Evolutionary conservation across 2,888 invertebrate genomes (phyloP).

Genomic region (Tinea pellionella): DNA sequence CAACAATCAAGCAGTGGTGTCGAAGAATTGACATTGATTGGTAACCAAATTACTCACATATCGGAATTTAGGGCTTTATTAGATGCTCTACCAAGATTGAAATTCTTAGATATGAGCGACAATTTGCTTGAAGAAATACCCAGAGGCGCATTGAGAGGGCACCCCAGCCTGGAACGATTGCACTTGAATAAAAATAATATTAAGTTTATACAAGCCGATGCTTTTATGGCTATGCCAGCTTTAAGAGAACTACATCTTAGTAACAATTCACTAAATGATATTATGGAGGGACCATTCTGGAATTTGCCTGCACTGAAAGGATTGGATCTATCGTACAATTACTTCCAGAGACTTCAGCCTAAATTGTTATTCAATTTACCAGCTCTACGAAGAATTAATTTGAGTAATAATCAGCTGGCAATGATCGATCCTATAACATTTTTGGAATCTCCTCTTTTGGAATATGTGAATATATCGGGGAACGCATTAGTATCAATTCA

Average conservation of each 20-base stretch:
- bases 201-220: conserved; percentile 79
- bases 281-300: conserved; percentile 82
- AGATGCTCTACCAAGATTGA: conserved; percentile 80
- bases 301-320: conserved; percentile 87
- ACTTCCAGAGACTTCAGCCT: conserved; percentile 77
- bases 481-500: conserved; percentile 79
- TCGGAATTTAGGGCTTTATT: conserved; percentile 79
- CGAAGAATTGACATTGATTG: conserved; percentile 81
- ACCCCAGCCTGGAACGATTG: conserved; percentile 82
- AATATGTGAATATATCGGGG: conserved; percentile 82
- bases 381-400: conserved; percentile 78
- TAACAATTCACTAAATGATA: conserved; percentile 84
- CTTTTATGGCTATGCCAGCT: conserved; percentile 86
- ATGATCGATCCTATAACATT: conserved; percentile 81
- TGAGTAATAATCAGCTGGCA: conserved; percentile 78
- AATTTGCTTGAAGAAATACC: conserved; percentile 83
- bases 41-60: conserved; percentile 81
- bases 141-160: conserved; percentile 81
- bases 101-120: conserved; percentile 81
- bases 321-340: conserved; percentile 82
- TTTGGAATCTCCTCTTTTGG: conserved; percentile 76
- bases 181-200: conserved; percentile 85
- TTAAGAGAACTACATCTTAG: conserved; percentile 82
- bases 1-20: conserved; percentile 79
- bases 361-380: conserved; percentile 80